Evolutionary conservation across 2,888 invertebrate genomes (phyloP).

Genomic region (Drosophila borborema): DNA sequence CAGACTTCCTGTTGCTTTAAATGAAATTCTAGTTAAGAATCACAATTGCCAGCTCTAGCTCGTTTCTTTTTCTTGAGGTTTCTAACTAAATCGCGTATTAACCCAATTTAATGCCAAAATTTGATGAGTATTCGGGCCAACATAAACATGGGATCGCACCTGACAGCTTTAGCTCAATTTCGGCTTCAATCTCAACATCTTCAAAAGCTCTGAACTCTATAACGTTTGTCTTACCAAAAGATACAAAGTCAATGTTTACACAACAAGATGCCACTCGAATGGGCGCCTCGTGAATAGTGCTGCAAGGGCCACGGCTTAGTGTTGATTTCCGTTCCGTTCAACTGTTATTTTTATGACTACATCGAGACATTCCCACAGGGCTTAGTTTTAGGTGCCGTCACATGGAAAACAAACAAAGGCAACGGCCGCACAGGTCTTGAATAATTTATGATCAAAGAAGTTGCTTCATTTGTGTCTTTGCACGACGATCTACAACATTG

Average conservation of each 20-base stretch:
- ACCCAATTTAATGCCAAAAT: conserved; percentile 54
- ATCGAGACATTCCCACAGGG: conserved; percentile 67
- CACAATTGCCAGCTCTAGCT: not conserved
- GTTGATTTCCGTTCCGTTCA: conserved; percentile 78
- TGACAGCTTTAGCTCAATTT: conserved; percentile 47
- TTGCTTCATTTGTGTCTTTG: conserved; percentile 8
- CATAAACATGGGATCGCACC: conserved; percentile 48
- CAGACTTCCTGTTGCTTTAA: conserved; percentile 1
- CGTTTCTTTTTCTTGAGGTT: not conserved
- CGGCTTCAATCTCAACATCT: conserved; percentile 40
- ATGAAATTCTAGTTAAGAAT: not conserved
- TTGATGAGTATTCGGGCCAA: conserved; percentile 39
- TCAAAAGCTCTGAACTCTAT: conserved; percentile 41
- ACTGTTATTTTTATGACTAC: conserved; percentile 77
- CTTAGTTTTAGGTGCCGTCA: conserved; percentile 49
- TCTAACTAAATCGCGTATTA: conserved; percentile 39
- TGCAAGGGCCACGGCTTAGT: conserved; percentile 54
- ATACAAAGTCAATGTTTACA: conserved; percentile 42
- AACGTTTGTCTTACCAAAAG: conserved; percentile 28
- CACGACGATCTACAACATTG: conserved; percentile 36
- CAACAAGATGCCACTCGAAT: conserved; percentile 37
- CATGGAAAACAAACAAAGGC: conserved; percentile 67
- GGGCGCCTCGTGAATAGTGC: conserved; percentile 30
- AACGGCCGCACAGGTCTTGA: conserved; percentile 56
- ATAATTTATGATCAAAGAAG: conserved; percentile 64